Evolutionary conservation across 1,140 invertebrate species (phyloP).

Genomic region (Asbolus verrucosus): DNA sequence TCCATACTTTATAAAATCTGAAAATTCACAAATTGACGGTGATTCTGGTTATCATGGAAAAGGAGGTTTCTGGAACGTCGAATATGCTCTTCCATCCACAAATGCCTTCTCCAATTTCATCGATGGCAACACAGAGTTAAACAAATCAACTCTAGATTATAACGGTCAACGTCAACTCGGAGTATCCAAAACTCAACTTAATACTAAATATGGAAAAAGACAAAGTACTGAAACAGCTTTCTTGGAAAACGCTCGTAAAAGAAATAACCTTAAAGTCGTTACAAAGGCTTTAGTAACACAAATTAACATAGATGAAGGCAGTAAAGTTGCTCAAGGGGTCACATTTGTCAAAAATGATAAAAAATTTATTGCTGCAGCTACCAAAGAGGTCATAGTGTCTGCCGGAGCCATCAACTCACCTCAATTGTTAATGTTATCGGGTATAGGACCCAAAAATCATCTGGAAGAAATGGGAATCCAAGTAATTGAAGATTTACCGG

Average conservation of each 20-base stretch:
- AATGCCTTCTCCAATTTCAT: slow-evolving; percentile 67
- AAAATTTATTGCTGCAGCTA: slow-evolving; percentile 67
- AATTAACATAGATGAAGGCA: slow-evolving; percentile 49
- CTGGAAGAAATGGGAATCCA: slow-evolving; percentile 60
- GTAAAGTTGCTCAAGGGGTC: slow-evolving; percentile 71
- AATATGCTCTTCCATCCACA: slow-evolving; percentile 70
- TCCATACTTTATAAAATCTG: slow-evolving; percentile 65
- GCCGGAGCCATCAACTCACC: slow-evolving; percentile 67
- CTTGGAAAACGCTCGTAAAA: slow-evolving; percentile 70
- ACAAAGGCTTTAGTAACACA: slow-evolving; percentile 70
- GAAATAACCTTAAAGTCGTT: slow-evolving; percentile 73
- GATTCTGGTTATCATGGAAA: slow-evolving; percentile 60
- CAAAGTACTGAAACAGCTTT: slow-evolving; percentile 79
- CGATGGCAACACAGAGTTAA: slow-evolving; percentile 73
- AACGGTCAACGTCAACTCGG: slow-evolving; percentile 74
- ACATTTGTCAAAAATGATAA: slow-evolving; percentile 67
- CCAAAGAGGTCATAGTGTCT: slow-evolving; percentile 75
- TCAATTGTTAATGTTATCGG: slow-evolving; percentile 71
- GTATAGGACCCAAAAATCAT: slow-evolving; percentile 66
- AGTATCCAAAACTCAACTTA: slow-evolving; percentile 73
- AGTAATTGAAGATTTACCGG: slow-evolving; percentile 65
- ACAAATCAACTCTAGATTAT: slow-evolving; percentile 75
- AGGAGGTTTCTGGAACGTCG: slow-evolving; percentile 69
- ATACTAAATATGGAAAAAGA: slow-evolving; percentile 75
- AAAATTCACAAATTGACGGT: slow-evolving; percentile 69